Evolutionary conservation across 2,888 invertebrate genomes (phyloP), one percentile per base, ranked within the genome.

Genomic region (Lordiphosa andalusiaca): DNA sequence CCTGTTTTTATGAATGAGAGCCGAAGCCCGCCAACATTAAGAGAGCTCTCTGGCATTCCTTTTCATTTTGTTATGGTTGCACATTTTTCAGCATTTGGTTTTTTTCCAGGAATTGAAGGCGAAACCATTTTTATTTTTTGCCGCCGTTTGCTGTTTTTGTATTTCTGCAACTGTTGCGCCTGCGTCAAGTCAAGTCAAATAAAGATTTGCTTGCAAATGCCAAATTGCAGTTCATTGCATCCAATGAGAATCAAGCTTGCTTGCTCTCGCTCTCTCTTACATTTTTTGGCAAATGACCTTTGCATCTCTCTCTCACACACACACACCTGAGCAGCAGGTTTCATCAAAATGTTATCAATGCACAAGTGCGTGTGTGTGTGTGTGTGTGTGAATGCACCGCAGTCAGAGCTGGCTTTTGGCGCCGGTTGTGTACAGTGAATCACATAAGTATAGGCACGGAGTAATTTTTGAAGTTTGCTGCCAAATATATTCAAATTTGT

Each of bases 211-310:
- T 55, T 64, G 62, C 55, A 64, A 62, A 63, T 63, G 49, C 49
- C 65, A 64, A 65, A 65, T 50, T 63, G 62, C 62, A 63, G 56
- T 63, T 63, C 65, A 48, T 62, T 55, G 61, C 41, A 13, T 38
- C 39, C 30, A 39, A 39, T 39, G 30, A 39, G 30, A 40, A 49
- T 13, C 6, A 3, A 30, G n/a, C 50, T 62, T 42, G 35, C 61
- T 33, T 13, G 38, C 41, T 33, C 39, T 39, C 39, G 4, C 40
- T n/a, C 19, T 40, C 10, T 6, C 44, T 30, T 16, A 13, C 13
- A 12, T 30, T 30, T 30, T 30, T 10, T 30, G 30, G 58, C 58
- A 58, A 58, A 58, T 58, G 58, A 58, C 58, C 58, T 48, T 59
- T 40, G 36, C 58, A 16, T 35, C 33, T 21, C 30, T 44, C 48